A percentile compares a stretch with the other conserved stretches of the same genome.
Conservation (phyloP, 2,113 vertebrate genomes). For the Rhombomys opimus region DNA sequence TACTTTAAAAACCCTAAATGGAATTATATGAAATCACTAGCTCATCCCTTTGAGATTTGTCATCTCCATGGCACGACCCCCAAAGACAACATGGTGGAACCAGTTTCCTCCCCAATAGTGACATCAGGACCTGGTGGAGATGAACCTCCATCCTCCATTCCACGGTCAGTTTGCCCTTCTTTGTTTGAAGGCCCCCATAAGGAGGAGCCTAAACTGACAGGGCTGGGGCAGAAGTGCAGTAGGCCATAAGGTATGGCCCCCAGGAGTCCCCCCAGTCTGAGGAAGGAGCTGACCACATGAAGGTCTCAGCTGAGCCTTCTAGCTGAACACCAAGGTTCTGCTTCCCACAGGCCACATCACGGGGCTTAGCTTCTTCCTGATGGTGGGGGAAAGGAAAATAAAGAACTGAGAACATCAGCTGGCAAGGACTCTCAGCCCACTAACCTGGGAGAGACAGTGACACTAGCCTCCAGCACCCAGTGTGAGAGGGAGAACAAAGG, state of each 20-base stretch:
- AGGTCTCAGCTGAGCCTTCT: background rate
- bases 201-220: background rate
- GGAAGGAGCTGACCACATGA: accelerated
- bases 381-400: background rate
- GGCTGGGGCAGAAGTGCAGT: background rate
- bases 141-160: background rate
- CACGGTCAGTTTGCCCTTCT: background rate
- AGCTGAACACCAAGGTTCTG: background rate
- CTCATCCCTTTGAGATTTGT: background rate
- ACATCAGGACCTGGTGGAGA: background rate
- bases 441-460: background rate
- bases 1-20: constrained; percentile 27
- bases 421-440: background rate
- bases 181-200: background rate
- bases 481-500: background rate
- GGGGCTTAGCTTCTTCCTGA: background rate
- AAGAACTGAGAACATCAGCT: accelerated
- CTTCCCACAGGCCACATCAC: too few species aligned
- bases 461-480: background rate
- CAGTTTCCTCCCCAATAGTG: background rate
- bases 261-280: background rate
- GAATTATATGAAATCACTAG: background rate
- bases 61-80: accelerated
- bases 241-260: background rate
- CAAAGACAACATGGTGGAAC: accelerated